Conservation (phyloP, 1,140 invertebrate species). For the Bemisia tabaci region DNA sequence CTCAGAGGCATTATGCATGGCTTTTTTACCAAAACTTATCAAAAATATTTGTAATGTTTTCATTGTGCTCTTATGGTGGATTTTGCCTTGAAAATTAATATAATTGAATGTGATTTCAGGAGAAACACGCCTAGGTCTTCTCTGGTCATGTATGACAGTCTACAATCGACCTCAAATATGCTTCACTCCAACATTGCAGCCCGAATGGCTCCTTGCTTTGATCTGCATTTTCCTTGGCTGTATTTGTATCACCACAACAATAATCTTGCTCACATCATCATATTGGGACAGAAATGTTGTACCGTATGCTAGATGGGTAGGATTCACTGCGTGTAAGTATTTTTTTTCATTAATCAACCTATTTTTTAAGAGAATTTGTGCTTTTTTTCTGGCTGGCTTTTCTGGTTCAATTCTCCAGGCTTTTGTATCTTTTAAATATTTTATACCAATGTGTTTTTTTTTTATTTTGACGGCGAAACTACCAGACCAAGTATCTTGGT, state of each 20-base stretch:
- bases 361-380: not conserved
- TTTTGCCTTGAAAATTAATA: too few relatives aligned
- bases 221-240: slow-evolving; percentile 86
- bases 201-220: slow-evolving; percentile 80
- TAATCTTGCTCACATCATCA: slow-evolving; percentile 71
- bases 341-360: not conserved
- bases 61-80: too few relatives aligned
- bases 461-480: not conserved
- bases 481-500: too few relatives aligned
- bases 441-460: not conserved
- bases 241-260: slow-evolving; percentile 80
- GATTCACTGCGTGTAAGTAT: slow-evolving; percentile 80
- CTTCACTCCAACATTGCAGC: slow-evolving; percentile 69
- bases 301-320: slow-evolving; percentile 86
- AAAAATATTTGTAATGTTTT: too few relatives aligned
- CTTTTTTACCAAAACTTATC: too few relatives aligned
- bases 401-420: too few relatives aligned
- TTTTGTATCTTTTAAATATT: not conserved
- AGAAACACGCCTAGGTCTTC: slow-evolving; percentile 74
- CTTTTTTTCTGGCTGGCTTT: too few relatives aligned
- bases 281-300: slow-evolving; percentile 84
- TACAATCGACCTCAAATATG: slow-evolving; percentile 79
- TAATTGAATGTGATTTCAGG: slow-evolving; percentile 38
- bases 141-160: slow-evolving; percentile 87
- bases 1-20: too few relatives aligned